These are phyloP conservation scores for Strix aluco DNA, from an alignment of 2,113 vertebrate species.

Conservation along the genomic window DNA sequence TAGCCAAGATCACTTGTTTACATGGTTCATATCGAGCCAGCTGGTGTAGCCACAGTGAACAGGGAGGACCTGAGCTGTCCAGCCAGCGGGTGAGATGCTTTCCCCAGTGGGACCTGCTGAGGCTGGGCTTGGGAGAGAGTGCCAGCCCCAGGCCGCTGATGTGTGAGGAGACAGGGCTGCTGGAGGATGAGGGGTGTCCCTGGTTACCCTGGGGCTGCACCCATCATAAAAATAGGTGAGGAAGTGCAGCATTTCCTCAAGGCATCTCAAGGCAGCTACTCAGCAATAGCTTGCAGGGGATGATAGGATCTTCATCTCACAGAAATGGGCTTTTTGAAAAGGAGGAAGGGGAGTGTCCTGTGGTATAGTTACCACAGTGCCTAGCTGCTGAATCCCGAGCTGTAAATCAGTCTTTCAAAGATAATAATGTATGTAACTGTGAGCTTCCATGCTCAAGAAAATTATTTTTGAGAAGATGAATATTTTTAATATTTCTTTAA, in stretches of 20 bases:
- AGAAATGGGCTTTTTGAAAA: neutral
- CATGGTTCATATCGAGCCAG: fast-evolving
- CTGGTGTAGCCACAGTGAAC: neutral
- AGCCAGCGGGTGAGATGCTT: fast-evolving
- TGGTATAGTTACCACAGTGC: neutral
- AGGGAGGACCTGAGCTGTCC: neutral
- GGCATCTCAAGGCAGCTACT: neutral
- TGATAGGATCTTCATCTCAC: neutral
- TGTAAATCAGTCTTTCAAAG: neutral
- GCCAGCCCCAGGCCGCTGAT: fast-evolving
- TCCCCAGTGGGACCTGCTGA: no score
- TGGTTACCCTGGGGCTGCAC: neutral
- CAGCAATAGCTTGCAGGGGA: neutral
- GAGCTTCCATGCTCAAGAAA: neutral
- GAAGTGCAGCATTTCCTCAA: neutral
- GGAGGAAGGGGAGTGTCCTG: neutral
- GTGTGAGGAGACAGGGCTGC: neutral
- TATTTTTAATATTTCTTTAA: neutral
- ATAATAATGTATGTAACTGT: neutral
- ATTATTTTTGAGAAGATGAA: neutral
- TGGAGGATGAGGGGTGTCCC: fast-evolving
- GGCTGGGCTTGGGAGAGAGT: fast-evolving
- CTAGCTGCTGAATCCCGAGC: neutral
- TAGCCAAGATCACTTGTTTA: neutral
- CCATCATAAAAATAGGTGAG: neutral